A percentile compares a stretch with the other conserved stretches of the same genome.
These are phyloP conservation scores for Rhagologus leucostigma DNA, from an alignment of 2,113 vertebrate species.

Conservation along the genomic window DNA sequence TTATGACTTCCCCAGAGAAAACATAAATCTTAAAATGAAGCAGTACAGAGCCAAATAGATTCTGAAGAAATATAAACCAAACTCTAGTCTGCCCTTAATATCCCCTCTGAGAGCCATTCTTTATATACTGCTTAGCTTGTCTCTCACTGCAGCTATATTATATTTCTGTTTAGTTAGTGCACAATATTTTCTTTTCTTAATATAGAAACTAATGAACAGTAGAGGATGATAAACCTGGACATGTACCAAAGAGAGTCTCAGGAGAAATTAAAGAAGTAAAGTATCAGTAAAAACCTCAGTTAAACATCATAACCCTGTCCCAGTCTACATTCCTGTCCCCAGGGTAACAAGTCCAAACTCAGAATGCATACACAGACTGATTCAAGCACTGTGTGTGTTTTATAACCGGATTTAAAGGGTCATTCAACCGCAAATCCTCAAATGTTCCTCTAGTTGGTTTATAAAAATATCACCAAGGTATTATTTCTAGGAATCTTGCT, in stretches of 20 bases:
- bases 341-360: background rate
- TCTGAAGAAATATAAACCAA: conserved; percentile 49
- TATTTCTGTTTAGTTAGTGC: background rate
- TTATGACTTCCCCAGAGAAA: conserved; percentile 47
- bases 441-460: background rate
- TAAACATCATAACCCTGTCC: background rate
- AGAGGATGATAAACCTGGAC: background rate
- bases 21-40: conserved; percentile 5
- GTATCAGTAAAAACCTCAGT: background rate
- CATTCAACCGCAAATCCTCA: background rate
- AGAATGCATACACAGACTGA: background rate
- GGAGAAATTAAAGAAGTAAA: background rate
- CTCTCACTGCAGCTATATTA: background rate
- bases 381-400: background rate
- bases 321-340: background rate
- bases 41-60: background rate
- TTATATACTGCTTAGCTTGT: background rate
- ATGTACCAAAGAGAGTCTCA: background rate
- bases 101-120: conserved; percentile 12
- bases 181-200: background rate
- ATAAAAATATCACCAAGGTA: background rate
- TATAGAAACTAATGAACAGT: background rate
- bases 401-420: background rate
- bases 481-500: background rate
- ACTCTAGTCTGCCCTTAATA: conserved; percentile 4